Evolutionary conservation across 1,140 invertebrate species (phyloP), one percentile per base, ranked within the genome.

Genomic region (Steinernema feltiae): DNA sequence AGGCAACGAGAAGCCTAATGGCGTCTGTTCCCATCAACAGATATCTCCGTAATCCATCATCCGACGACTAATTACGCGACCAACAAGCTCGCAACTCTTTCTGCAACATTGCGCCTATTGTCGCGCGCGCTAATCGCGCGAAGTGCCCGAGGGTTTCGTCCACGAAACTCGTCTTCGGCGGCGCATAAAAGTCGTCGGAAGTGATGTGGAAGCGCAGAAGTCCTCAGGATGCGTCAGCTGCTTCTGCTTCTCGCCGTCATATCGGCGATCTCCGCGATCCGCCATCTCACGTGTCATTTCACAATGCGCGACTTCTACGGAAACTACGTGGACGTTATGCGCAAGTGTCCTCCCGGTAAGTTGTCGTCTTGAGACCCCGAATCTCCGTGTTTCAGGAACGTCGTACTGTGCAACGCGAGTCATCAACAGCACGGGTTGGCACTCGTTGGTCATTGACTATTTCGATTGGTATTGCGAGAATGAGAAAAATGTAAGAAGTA

Each of bases 381-480:
- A 41, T 41, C 53, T 21, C 24, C 24, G 53, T 15, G 24, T 63
- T 63, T 63, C 53, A 63, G 53, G 53, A 12, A 63, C 53, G 3
- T 63, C 53, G 12, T 63, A 63, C 53, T 63, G 53, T 21, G 53
- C 53, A 3, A 15, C 53, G 12, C 15, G 53, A 63, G 53, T 63
- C 7, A 27, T 63, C 53, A 63, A 63, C 24, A 27, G 15, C 53
- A 63, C 53, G 3, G 53, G 53, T 15, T 63, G 53, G 53, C 7
- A 63, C 24, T 63, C 53, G 53, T 21, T 63, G 2, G 53, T 63
- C 53, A 63, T 63, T 27, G 53, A 63, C 53, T 63, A 63, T 21
- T 63, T 63, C 53, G 53, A 63, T 21, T 63, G 53, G 53, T 63
- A 63, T 21, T 63, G 53, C 53, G 53, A 63, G 53, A 63, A 63